phyloP scores from a whole-genome alignment of 2,797 vertebrate genomes.

The Scleropages formosus region DNA sequence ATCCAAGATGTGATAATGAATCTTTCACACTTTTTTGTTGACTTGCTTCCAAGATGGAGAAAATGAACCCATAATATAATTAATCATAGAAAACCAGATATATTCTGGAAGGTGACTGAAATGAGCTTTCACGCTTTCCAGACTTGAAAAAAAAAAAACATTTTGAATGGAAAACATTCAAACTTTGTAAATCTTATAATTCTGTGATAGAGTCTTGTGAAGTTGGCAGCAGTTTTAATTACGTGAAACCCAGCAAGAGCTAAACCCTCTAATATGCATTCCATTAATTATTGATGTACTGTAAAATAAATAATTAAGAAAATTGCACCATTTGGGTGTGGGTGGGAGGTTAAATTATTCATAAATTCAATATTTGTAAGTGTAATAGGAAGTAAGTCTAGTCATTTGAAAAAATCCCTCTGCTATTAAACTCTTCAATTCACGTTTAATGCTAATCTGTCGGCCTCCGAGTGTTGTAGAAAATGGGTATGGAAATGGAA shows the following conservation, averaged over 20 bases:
- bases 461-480: constrained; percentile 13
- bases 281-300: constrained; percentile 69
- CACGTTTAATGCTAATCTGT: constrained; percentile 42
- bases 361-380: constrained; percentile 72
- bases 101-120: background rate
- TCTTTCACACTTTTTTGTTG: constrained; percentile 27
- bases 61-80: constrained; percentile 11
- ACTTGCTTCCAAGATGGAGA: constrained; percentile 15
- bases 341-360: constrained; percentile 71
- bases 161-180: constrained; percentile 31
- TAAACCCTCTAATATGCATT: constrained; percentile 60
- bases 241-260: constrained; percentile 61
- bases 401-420: constrained; percentile 46
- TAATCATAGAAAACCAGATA: constrained; percentile 24
- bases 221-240: constrained; percentile 62
- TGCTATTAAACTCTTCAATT: constrained; percentile 54
- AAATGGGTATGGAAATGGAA: constrained; percentile 17
- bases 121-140: constrained; percentile 17
- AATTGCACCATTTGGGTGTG: constrained; percentile 64
- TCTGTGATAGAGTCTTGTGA: constrained; percentile 57
- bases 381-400: constrained; percentile 65
- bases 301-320: constrained; percentile 71
- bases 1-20: constrained; percentile 18
- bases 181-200: constrained; percentile 59
- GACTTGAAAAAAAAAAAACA: constrained; percentile 15